A percentile compares a stretch with the other conserved stretches of the same genome.
phyloP scores from a whole-genome alignment of 2,113 vertebrate genomes.

The Leptosomus discolor region DNA sequence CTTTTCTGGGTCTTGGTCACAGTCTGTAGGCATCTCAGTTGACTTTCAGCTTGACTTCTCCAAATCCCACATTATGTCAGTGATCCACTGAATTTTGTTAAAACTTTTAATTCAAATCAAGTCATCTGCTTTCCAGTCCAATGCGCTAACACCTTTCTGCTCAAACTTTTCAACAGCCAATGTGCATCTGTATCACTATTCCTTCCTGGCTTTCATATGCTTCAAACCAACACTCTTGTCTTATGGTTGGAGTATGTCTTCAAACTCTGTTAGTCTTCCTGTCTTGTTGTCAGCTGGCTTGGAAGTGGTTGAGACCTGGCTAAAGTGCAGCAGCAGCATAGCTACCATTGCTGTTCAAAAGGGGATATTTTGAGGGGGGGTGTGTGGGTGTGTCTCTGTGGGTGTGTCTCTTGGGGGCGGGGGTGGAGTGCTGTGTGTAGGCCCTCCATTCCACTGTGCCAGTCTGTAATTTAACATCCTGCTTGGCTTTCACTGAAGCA shows the following conservation, averaged over 20 bases:
- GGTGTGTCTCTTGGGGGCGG: too few relatives aligned
- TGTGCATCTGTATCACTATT: not conserved
- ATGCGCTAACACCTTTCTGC: not conserved
- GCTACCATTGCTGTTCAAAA: not conserved
- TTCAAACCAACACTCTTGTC: not conserved
- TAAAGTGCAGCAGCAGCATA: not conserved
- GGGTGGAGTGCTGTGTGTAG: too few relatives aligned
- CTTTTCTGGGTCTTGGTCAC: not conserved
- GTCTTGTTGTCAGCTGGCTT: not conserved
- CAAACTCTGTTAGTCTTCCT: not conserved
- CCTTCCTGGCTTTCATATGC: not conserved
- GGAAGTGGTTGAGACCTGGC: not conserved
- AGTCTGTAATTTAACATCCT: not conserved
- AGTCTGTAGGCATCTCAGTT: not conserved
- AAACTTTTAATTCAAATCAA: not conserved
- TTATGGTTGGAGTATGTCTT: not conserved
- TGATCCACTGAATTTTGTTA: not conserved
- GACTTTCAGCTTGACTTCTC: not conserved
- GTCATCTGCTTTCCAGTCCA: not conserved
- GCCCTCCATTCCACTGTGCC: not conserved
- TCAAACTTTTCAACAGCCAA: not conserved
- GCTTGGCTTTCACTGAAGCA: not conserved
- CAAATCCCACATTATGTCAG: not conserved
- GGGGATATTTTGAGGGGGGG: accelerated
- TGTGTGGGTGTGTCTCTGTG: not conserved